Base-by-base conservation (phyloP, 2,797 vertebrate species). In the Dermochelys coriacea region DNA sequence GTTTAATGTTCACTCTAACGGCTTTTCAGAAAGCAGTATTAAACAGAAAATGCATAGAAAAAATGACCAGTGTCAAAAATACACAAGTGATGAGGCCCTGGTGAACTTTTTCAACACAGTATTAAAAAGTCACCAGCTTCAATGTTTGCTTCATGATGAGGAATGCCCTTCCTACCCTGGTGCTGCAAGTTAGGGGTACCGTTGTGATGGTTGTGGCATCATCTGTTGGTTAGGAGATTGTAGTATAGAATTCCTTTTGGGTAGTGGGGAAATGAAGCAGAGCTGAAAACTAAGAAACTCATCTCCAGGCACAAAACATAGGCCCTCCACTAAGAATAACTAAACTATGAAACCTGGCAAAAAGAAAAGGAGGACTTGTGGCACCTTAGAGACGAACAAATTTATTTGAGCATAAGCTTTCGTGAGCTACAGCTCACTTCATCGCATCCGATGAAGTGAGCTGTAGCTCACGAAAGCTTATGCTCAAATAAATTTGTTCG, bases 21-120 rank as follows among this genome's bases (percentile, higher is more conserved):
- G 97, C 88, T 95, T 94, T 95, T 27, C 68, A 51, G 88, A 57
- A 95, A 95, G 97, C 1, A 3, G 93, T 97, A 95, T 91, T 85
- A 93, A 97, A 98, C 81, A 55, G 55, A 87, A 77, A 51, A 93
- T 80, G 84, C 23, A 3, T 19, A 80, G 85, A n/a, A 93, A 86
- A 91, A 89, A 92, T n/a, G 90, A 54, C 64, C 3, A 0, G 87
- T 91, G 88, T 94, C 29, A 27, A 86, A 91, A 92, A 64, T 5
- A 78, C 64, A 0, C 1, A 4, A 25, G 55, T 54, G 75, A 75
- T 47, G 51, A 94, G 41, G 52, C n/a, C 9, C 52, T 47, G 2
- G 78, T 7, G 54, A 61, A 91, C 61, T 31, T 75, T 14, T 80
- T 29, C 37, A 47, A 29, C 55, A 80, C 25, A 8, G 27, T 29